These are phyloP conservation scores for Dendronephthya gigantea DNA, from an alignment of 64 coral and sea anemone species.

Conservation along the genomic window DNA sequence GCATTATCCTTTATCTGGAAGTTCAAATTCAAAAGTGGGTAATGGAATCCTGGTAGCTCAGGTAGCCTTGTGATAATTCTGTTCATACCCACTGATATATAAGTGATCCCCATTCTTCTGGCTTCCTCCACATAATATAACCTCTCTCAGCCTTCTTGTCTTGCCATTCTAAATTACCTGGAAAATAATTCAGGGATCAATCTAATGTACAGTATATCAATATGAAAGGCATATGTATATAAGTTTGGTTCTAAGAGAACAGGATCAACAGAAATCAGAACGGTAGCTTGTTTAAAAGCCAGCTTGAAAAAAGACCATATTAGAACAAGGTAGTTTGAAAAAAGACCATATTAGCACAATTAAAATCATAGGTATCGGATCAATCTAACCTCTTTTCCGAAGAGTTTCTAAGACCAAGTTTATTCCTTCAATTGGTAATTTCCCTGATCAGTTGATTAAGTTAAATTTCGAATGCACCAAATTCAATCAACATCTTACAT, in stretches of 20 bases:
- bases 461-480: too few species aligned
- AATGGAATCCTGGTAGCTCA: background rate
- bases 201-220: too few species aligned
- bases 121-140: slow-evolving; percentile 90
- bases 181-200: slow-evolving; percentile 43
- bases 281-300: too few species aligned
- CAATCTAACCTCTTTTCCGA: slow-evolving; percentile 51
- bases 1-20: slow-evolving; percentile 86
- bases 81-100: slow-evolving; percentile 89
- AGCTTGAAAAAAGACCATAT: too few species aligned
- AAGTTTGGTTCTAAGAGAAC: too few species aligned
- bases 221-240: too few species aligned
- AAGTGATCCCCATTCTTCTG: slow-evolving; percentile 82
- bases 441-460: slow-evolving; percentile 56
- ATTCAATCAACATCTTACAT: too few species aligned
- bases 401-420: slow-evolving; percentile 69
- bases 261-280: too few species aligned
- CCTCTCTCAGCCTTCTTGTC: slow-evolving; percentile 83
- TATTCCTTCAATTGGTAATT: slow-evolving; percentile 69
- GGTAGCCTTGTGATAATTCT: background rate
- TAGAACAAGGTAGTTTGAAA: too few species aligned
- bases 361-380: background rate
- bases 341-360: background rate
- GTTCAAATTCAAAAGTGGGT: background rate
- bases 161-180: slow-evolving; percentile 97